Percentiles rank a stretch among this genome's conserved stretches.
phyloP scores from a whole-genome alignment of 2,113 vertebrate species.

The Climacteris rufus region DNA sequence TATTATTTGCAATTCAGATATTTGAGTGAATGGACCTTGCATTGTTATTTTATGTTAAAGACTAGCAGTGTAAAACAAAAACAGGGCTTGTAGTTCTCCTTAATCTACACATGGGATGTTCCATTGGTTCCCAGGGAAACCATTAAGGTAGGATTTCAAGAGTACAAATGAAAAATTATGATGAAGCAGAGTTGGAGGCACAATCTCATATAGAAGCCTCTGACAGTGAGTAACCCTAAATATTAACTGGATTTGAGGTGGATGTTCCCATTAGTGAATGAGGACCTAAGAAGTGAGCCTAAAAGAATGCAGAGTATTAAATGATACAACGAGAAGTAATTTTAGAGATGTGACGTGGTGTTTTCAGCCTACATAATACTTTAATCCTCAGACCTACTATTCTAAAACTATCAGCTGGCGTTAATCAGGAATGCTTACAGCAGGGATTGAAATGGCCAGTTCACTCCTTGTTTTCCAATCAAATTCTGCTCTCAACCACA shows the following conservation, averaged over 20 bases:
- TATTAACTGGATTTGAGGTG: neutral
- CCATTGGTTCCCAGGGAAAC: neutral
- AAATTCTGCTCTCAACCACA: neutral
- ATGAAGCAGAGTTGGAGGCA: neutral
- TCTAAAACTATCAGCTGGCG: neutral
- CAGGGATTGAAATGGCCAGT: neutral
- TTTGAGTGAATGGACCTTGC: neutral
- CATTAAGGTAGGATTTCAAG: neutral
- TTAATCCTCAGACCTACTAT: constrained; percentile 18
- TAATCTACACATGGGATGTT: neutral
- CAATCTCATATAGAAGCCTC: neutral
- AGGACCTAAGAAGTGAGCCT: neutral
- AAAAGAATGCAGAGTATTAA: neutral
- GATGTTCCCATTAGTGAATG: neutral
- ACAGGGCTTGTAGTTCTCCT: neutral
- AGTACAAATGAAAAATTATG: neutral
- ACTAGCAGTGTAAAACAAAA: neutral
- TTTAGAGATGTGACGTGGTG: neutral
- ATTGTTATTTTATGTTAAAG: neutral
- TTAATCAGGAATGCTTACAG: neutral
- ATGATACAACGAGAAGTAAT: neutral
- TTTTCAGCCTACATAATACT: constrained; percentile 21
- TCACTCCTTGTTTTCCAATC: neutral
- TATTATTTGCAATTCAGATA: neutral
- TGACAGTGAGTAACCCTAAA: neutral